Base-by-base conservation (phyloP, 2,888 invertebrate genomes). In the Eilema depressum region DNA sequence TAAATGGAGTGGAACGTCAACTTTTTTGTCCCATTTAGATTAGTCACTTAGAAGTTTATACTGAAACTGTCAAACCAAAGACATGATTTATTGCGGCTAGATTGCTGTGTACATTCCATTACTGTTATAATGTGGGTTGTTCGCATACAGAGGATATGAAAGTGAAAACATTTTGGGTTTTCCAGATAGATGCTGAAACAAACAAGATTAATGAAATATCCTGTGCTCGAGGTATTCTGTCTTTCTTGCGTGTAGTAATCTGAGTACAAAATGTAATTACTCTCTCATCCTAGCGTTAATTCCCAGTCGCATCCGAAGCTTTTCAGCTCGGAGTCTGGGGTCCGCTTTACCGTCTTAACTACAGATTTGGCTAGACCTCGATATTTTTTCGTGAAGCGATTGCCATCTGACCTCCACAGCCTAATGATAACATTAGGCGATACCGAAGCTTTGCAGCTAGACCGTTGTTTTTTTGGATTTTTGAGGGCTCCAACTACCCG, bases 1-100 rank as follows among this genome's bases (percentile, higher is more conserved):
- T 62, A 83, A 83, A 83, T 83, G 79, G 68, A 73, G 81, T 69
- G 79, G 62, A 60, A 81, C 71, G 62, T 66, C 66, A 78, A 78
- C 72, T 83, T 81, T n/a, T 74, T 78, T 75, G 76, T 69, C 63
- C 70, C 70, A 65, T 75, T 81, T 79, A 82, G 56, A 67, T 68
- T 66, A 68, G 68, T 72, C 66, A 59, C 79, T 71, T 33, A 66
- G 61, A 81, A 83, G 65, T 78, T 83, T 72, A 65, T 70, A 73
- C 70, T 62, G 60, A 71, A 83, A 71, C 81, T 81, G 83, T 75
- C 80, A 71, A 70, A 75, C 65, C 73, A 66, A 72, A 64, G 71
- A 41, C n/a, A 53, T 83, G 80, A 83, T 81, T 81, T 59, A 59
- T 59, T 59, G 14, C 57, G 25, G 26, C 25, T 59, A 26, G 72